Evolutionary conservation across 2,797 vertebrate species (phyloP).

Genomic region (Hafferia zeledoni): DNA sequence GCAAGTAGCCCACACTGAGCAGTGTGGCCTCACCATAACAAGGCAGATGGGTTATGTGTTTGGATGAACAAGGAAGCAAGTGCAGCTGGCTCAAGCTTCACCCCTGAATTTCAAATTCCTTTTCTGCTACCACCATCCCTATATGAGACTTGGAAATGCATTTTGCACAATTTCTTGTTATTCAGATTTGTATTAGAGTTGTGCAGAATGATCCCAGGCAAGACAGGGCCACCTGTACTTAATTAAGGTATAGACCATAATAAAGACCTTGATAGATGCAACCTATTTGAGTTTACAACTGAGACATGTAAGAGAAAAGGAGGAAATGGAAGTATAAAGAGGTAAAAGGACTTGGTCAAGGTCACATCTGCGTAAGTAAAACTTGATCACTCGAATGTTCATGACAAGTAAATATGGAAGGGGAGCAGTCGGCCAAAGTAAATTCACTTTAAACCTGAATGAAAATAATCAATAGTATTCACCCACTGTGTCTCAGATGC

Average conservation of each 20-base stretch:
- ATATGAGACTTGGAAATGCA: background rate
- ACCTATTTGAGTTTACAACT: background rate
- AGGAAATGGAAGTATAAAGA: conserved; percentile 31
- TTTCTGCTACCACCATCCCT: background rate
- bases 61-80: background rate
- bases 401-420: conserved; percentile 56
- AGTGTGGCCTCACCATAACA: rapidly evolving
- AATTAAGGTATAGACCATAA: background rate
- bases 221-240: background rate
- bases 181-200: background rate
- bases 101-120: background rate
- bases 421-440: conserved; percentile 39
- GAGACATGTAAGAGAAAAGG: background rate
- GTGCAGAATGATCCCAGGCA: background rate
- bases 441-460: conserved; percentile 59
- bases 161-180: background rate
- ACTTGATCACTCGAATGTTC: background rate
- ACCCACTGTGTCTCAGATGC: conserved; percentile 43
- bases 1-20: background rate
- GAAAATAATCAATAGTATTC: conserved; percentile 58
- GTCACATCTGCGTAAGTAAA: conserved; percentile 60
- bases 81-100: background rate
- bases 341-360: conserved; percentile 32
- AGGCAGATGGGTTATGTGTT: background rate
- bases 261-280: background rate